Base-by-base conservation (phyloP, 2,888 invertebrate genomes). In the Dryococelus australis region DNA sequence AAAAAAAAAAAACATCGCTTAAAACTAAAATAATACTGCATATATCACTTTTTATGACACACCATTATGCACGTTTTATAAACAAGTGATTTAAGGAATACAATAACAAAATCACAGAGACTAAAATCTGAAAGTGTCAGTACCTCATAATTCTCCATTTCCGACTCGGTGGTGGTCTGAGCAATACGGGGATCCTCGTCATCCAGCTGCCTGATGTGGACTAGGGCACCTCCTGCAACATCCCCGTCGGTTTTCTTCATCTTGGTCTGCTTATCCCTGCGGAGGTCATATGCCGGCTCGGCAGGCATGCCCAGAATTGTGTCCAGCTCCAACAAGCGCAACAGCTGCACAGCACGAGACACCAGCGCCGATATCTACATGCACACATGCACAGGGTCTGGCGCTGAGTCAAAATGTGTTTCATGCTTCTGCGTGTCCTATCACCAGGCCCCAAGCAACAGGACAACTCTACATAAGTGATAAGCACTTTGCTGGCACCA, bases 91-190 rank as follows among this genome's bases (percentile, higher is more conserved):
- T 47, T 16, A 10, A 13, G 16, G 47, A 0, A 47, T 10, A 47
- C 0, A 47, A 16, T 10, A 47, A 24, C 20, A 24, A 8, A 65
- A 65, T 65, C 8, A 20, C 16, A 8, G 24, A 24, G 3, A 24
- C 13, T 20, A 65, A 16, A 65, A 65, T 0, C 24, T n/a, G n/a
- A 65, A 35, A 35, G 35, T 35, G 65, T 65, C 20, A 20, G n/a
- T 90, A 93, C 93, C 91, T 95, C 95, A 92, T 96, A 96, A 83
- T 94, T 93, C 90, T 96, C 96, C 93, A 96, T 94, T n/a, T 94
- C 93, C 26, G 94, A 93, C 92, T 96, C 95, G n/a, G 91, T 90
- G 84, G 92, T 92, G 4, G 94, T 94, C 89, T 93, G 93, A 87
- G 92, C 92, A 53, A 94, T 92, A 79, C 93, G 90, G 0, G 92